Base-by-base conservation (phyloP, 2,113 vertebrate species). In the Orcinus orca region DNA sequence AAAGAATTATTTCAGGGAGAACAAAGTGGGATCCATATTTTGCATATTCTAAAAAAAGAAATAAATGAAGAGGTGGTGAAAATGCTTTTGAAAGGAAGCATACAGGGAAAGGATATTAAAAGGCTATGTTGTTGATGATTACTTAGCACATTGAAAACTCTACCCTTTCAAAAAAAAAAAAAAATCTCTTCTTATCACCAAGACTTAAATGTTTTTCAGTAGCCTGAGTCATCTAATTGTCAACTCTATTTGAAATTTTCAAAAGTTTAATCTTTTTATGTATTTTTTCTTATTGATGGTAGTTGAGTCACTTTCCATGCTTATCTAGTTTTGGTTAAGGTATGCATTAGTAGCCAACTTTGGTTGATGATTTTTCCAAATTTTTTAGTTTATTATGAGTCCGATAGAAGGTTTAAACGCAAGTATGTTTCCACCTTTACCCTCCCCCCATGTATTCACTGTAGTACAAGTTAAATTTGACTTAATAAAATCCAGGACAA, bases 321-420 rank as follows among this genome's bases (percentile, higher is more conserved):
- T 97, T 97, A 90, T 79, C 91, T 98, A 96, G 93, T 97, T 98
- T 98, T 97, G 95, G 92, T 97, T 96, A 97, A 96, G 95, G 92
- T 96, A 29, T 97, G 92, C 86, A 81, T 97, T 97, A 97, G 95
- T 96, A 97, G 97, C 92, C 95, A 94, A 95, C 95, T 97, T 97
- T 96, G 95, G 89, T 97, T 97, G 95, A 98, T 98, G 97, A 96
- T 98, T 98, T 79, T 98, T 93, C 90, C 95, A 41, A 38, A 38
- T 82, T 80, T 50, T 92, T 17, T 83, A 29, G 94, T 97, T 97
- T 97, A 89, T 97, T 97, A 82, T 97, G 97, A 97, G 2, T 76
- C 84, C 85, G 93, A 95, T 98, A 97, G 97, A 95, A 98, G 98
- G 96, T 97, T 96, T 98, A 94, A 96, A 92, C 97, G 96, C 93